Evolutionary conservation across 2,113 vertebrate genomes (phyloP), one percentile per base, ranked within the genome.

Genomic region (Anser cygnoides): DNA sequence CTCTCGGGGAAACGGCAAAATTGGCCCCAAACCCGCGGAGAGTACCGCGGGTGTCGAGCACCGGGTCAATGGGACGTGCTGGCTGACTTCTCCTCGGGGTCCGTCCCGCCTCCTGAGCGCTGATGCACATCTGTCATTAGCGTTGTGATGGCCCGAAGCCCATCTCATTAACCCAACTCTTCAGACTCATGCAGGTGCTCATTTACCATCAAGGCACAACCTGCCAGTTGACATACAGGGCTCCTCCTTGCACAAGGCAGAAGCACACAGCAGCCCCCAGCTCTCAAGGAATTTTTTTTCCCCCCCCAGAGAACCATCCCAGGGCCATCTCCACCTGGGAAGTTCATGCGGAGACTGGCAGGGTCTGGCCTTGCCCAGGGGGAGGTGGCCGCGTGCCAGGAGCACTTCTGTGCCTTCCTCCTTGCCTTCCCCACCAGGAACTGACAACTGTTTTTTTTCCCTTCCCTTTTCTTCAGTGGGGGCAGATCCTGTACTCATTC

Each of bases 1-100:
- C 46, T 10, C 37, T 2, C 29, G 3, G 3, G 16, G 6, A 41
- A 11, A 66, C 7, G 13, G 0, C 2, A 13, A 37, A 0, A 0
- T 14, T 3, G 1, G 7, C 25, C 50, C 31, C 4, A 8, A 10
- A 0, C 0, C 3, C 4, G 13, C 57, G 17, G 5, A 15, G 4
- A 5, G 7, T 2, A 9, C 5, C 2, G 13, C 0, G 19, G 43
- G 22, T 67, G 88, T 79, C 46, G 3, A 3, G 0, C 4, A 5
- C 6, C 28, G 46, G 55, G 41, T 7, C 59, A 8, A 0, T 31
- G 39, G 25, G 35, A 62, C 13, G 3, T 3, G 11, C 16, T 14
- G 29, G 35, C 20, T 37, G 31, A 2, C 41, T 52, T 11, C 68
- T n/a, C 79, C 21, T 13, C 62, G 3, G 20, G 50, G 52, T 18